phyloP scores from a whole-genome alignment of 2,888 invertebrate species.

The Sepiola atlantica region DNA sequence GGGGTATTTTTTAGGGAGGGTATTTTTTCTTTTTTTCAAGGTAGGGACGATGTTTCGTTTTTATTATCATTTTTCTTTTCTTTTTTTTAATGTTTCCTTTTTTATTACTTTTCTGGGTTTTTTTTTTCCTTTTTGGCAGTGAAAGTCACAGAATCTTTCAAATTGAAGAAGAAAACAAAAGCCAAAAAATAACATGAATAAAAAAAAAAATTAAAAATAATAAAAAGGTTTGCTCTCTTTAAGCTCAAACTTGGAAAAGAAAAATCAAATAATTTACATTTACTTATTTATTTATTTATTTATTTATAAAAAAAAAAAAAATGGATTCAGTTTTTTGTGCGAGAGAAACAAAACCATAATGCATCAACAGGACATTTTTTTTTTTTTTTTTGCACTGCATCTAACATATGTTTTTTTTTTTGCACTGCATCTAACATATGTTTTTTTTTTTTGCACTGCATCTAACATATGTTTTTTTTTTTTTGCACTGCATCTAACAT shows the following conservation, averaged over 20 bases:
- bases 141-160: slow-evolving; percentile 32
- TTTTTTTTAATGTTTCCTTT: too few relatives aligned
- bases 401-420: not conserved
- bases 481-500: not conserved
- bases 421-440: not conserved
- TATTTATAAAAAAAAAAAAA: too few relatives aligned
- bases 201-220: too few relatives aligned
- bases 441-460: not conserved
- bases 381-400: not conserved
- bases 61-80: too few relatives aligned
- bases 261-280: slow-evolving; percentile 8
- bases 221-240: not conserved
- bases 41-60: too few relatives aligned
- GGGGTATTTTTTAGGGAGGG: too few relatives aligned
- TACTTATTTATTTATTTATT: too few relatives aligned
- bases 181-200: not conserved
- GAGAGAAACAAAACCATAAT: not conserved
- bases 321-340: not conserved
- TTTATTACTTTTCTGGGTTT: not conserved
- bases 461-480: not conserved
- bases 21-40: too few relatives aligned
- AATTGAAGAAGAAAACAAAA: not conserved
- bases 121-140: not conserved
- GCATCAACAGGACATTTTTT: not conserved
- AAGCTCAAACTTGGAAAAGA: not conserved